Base-by-base conservation (phyloP, 2,113 vertebrate species). In the Gobius niger region DNA sequence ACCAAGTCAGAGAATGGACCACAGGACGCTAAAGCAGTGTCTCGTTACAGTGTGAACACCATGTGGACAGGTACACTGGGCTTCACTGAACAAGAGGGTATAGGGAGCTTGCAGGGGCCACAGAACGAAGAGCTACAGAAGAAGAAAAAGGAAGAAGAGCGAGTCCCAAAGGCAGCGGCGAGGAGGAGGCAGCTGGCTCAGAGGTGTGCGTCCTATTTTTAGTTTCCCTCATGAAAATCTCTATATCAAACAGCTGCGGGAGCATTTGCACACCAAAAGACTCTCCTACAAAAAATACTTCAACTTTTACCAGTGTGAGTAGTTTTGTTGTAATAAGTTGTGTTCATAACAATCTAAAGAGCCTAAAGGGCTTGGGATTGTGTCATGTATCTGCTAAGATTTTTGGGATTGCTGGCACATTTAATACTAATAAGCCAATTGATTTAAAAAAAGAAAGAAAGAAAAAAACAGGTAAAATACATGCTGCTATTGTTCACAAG, bases 161-260 rank as follows among this genome's bases (percentile, higher is more conserved):
- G 76, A 72, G 80, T 88, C 88, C 82, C 85, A 82, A 76, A 89
- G 83, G 87, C 82, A 85, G 76, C 34, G 70, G 87, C 83, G 85
- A 75, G 24, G 75, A 83, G 74, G 84, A 88, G 79, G 84, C 89
- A 91, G 87, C 90, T 91, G 90, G 89, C 84, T 84, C 84, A 68
- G 86, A 86, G 83, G 87, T 90, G 81, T 60, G 18, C 13, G 44
- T 82, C 87, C 90, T 92, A 92, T 91, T 90, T 92, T 90, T 91
- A 89, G 88, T 86, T 81, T 87, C 72, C 73, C 78, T 68, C 73
- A 75, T 83, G 71, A 79, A 73, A 73, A 78, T 87, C 83, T 82
- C 80, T 76, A 78, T 77, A 82, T 89, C 75, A 85, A 84, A 87
- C 87, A 90, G 89, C 91, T 93, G 88, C 90, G 57, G 76, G 68